Base-by-base conservation (phyloP, 2,797 vertebrate genomes). In the Crypturellus tataupa region DNA sequence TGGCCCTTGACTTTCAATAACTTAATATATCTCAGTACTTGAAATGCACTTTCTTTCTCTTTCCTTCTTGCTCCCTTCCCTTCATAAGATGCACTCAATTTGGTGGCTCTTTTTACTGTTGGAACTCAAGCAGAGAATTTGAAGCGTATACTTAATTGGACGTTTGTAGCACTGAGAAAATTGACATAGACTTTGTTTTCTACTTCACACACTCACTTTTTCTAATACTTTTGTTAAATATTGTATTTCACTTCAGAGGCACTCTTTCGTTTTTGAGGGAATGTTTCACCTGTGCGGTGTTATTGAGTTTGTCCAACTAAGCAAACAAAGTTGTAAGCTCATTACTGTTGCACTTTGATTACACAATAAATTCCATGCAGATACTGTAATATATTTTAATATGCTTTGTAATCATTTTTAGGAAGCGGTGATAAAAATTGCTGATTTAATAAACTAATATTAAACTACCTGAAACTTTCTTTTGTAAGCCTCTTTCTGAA, bases 391-490 rank as follows among this genome's bases (percentile, higher is more conserved):
- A 81, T 95, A 96, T 95, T 97, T 97, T 94, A 96, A 96, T 94
- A 94, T 93, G 92, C 91, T 97, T 95, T 97, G 78, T 96, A 97
- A 96, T 96, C 56, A 85, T 78, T 96, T 92, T 92, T 95, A 95
- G 85, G 89, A 93, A 92, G 56, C 35, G 4, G 46, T 91, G 82
- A 88, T 88, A 90, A 94, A 95, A 89, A 56, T 29, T 94, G 64
- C 91, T 94, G 92, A 86, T 92, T 96, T 88, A 97, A 96, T 97
- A 97, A 97, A 97, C 94, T 95, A 96, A 95, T 93, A 75, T 21
- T 85, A 91, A 93, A 86, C 49, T 80, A 91, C 51, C 35, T 47
- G 63, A 86, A 17, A 56, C 27, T 80, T 76, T 84, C 14, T 37
- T 8, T 82, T 79, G 31, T 65, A 40, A 59, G 8, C 46, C 75